phyloP scores from a whole-genome alignment of 2,113 vertebrate genomes.

The Brachypodius melanocephalos region DNA sequence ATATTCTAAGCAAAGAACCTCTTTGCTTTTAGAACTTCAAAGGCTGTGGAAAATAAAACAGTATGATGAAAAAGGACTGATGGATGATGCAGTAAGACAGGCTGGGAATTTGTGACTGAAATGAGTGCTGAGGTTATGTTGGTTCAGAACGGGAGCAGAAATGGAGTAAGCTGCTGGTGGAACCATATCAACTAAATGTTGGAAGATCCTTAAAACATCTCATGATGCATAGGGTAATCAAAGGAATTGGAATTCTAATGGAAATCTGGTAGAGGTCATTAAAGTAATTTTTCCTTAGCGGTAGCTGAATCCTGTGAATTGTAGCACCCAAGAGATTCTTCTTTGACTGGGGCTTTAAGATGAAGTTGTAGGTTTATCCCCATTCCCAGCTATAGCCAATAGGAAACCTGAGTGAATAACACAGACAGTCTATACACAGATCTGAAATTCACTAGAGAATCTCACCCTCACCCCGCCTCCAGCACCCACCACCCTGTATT shows the following conservation, averaged over 20 bases:
- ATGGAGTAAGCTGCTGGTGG: neutral
- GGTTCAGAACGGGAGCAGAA: neutral
- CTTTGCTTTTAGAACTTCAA: neutral
- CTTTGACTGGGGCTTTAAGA: neutral
- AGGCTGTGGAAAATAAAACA: neutral
- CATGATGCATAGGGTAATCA: neutral
- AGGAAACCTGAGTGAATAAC: neutral
- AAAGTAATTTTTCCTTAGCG: neutral
- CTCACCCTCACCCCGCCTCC: rapidly evolving
- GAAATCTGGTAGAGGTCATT: neutral
- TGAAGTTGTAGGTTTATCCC: neutral
- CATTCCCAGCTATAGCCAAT: neutral
- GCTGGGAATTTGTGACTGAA: neutral
- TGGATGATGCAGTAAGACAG: neutral
- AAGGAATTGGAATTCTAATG: neutral
- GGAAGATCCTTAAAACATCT: neutral
- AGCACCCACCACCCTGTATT: neutral
- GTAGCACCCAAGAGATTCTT: neutral
- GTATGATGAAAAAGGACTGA: neutral
- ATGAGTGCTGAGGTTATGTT: neutral
- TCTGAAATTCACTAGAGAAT: neutral
- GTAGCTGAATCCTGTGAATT: neutral
- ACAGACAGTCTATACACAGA: neutral
- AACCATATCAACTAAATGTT: neutral
- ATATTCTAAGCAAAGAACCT: neutral